Conservation (phyloP, 2,888 invertebrate genomes). For the Erannis defoliaria region DNA sequence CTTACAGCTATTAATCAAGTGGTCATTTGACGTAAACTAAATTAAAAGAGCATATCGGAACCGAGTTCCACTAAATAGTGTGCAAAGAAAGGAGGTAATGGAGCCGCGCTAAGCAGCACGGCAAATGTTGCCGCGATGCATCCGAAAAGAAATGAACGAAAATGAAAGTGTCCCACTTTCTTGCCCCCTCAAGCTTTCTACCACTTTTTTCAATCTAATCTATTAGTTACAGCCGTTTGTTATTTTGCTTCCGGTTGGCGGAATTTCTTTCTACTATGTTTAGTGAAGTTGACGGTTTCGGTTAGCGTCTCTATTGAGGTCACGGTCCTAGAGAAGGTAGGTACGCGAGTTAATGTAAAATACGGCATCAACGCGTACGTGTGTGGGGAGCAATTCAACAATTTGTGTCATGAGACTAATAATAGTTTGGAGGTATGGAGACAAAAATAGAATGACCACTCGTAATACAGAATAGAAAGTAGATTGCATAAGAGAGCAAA, state of each 20-base stretch:
- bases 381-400: slow-evolving; percentile 22
- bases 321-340: slow-evolving; percentile 37
- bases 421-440: slow-evolving; percentile 31
- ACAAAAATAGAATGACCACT: slow-evolving; percentile 31
- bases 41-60: slow-evolving; percentile 51
- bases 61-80: slow-evolving; percentile 63
- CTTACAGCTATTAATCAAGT: slow-evolving; percentile 22
- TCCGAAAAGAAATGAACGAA: slow-evolving; percentile 86
- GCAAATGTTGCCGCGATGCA: slow-evolving; percentile 74
- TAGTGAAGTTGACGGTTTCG: slow-evolving; percentile 44
- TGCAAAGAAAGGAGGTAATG: slow-evolving; percentile 75
- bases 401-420: slow-evolving; percentile 29
- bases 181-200: slow-evolving; percentile 75
- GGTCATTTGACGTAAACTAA: slow-evolving; percentile 37
- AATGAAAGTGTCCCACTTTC: slow-evolving; percentile 84
- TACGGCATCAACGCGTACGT: slow-evolving; percentile 13
- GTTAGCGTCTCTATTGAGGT: slow-evolving; percentile 29
- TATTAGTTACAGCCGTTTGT: slow-evolving; percentile 73
- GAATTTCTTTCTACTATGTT: slow-evolving; percentile 50
- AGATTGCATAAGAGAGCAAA: slow-evolving; percentile 27
- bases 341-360: slow-evolving; percentile 17
- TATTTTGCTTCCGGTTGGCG: slow-evolving; percentile 63
- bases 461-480: slow-evolving; percentile 35
- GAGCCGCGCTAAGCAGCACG: slow-evolving; percentile 75
- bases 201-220: slow-evolving; percentile 77